phyloP scores from a whole-genome alignment of 1,140 invertebrate genomes.

The Orussus abietinus region DNA sequence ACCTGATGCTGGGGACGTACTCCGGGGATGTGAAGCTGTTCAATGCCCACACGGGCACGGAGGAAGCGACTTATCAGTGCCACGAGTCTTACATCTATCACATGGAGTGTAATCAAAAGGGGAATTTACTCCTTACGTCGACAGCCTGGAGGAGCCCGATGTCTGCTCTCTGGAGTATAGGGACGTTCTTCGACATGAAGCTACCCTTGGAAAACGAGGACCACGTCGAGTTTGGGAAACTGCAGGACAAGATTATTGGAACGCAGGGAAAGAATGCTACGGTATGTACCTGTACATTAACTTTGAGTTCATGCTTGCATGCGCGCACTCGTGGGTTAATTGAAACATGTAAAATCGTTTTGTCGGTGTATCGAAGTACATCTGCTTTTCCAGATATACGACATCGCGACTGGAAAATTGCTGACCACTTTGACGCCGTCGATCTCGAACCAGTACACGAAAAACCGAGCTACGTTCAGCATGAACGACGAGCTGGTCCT shows the following conservation, averaged over 20 bases:
- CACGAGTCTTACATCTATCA: conserved; percentile 82
- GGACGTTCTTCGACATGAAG: conserved; percentile 67
- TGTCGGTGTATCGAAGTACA: no score
- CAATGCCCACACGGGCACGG: conserved; percentile 75
- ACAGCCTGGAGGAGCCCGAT: conserved; percentile 77
- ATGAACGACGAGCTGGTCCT: conserved; percentile 90
- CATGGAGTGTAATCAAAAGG: conserved; percentile 68
- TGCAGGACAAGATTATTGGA: conserved; percentile 82
- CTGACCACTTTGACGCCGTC: conserved; percentile 72
- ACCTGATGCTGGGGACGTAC: conserved; percentile 80
- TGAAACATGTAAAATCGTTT: no score
- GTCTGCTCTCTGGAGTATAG: conserved; percentile 83
- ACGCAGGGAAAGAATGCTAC: conserved; percentile 73
- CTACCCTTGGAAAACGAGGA: conserved; percentile 77
- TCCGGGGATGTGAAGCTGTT: conserved; percentile 84
- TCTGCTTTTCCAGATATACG: conserved; percentile 72
- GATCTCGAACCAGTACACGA: conserved; percentile 87
- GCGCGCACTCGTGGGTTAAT: no score
- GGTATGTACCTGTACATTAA: no score
- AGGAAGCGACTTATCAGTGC: conserved; percentile 74
- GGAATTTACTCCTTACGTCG: conserved; percentile 79
- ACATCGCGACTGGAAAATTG: conserved; percentile 75
- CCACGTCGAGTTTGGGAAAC: conserved; percentile 89
- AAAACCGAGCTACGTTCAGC: conserved; percentile 92
- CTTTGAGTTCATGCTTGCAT: no score